Conservation (phyloP, 1,140 invertebrate species). For the Atta colombica region DNA sequence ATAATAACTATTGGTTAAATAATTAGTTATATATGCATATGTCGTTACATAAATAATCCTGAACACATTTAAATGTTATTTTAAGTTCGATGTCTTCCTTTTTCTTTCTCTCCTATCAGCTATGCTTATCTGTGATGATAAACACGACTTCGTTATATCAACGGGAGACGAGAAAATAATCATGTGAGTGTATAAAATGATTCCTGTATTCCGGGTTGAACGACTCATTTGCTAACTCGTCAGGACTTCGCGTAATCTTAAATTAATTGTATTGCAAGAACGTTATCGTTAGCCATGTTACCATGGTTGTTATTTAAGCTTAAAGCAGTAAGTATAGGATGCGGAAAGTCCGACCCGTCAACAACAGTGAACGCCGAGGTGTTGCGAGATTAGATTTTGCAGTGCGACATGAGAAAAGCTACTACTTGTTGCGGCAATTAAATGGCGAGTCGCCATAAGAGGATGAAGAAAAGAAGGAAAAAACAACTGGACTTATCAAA, state of each 20-base stretch:
- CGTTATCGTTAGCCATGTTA: neutral
- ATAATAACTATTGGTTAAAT: neutral
- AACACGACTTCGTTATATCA: neutral
- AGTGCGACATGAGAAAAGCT: neutral
- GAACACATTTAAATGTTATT: neutral
- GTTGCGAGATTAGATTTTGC: constrained; percentile 40
- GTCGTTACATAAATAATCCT: constrained; percentile 1
- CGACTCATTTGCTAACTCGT: neutral
- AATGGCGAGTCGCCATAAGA: neutral
- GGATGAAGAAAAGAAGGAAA: neutral
- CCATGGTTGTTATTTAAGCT: neutral
- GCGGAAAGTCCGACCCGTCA: too few relatives aligned
- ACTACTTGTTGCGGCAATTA: constrained; percentile 6
- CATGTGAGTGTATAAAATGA: neutral
- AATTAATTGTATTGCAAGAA: neutral
- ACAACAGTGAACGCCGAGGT: neutral
- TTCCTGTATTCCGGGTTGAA: constrained; percentile 6
- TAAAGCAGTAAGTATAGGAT: too few relatives aligned
- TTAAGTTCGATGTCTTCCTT: neutral
- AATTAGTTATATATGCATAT: neutral
- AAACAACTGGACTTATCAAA: neutral
- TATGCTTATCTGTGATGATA: neutral
- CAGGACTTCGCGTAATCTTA: neutral
- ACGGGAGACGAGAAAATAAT: neutral
- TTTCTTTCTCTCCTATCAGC: neutral